Base-by-base conservation (phyloP, 1,140 invertebrate genomes). In the Samia ricini region DNA sequence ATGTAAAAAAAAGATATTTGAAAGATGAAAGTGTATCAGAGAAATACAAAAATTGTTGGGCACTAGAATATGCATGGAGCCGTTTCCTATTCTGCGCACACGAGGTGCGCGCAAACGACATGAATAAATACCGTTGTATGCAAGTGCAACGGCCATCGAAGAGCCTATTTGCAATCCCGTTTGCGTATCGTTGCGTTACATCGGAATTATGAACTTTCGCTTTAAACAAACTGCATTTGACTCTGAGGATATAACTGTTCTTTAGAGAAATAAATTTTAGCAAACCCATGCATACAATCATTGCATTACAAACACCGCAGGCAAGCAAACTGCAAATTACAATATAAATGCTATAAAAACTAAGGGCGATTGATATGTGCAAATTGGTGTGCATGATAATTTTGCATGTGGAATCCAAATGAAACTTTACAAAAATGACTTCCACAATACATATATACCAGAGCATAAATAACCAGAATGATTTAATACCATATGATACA, bases 181-280 rank as follows among this genome's bases (percentile, higher is more conserved):
- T 79, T 79, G 79, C 77, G 79, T 82, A 81, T 78, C 68, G 63
- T 60, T 72, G 68, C 73, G 67, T 76, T 78, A 75, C 72, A 73
- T 75, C 69, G 64, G 69, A 76, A 64, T 65, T 76, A 69, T 64
- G 60, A 70, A 81, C 82, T 86, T 85, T 89, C 82, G 74, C 78
- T 74, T 71, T 63, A 61, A 71, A 86, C 87, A 88, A 89, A 89
- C 87, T 89, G 87, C 87, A 88, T 81, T 89, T 88, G 85, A 88
- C 87, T 77, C 64, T 36, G 33, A 50, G 49, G 61, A 63, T 59
- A 62, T 48, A 48, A 66, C 56, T 64, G 57, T 49, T 49, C 26
- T 57, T 10, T 33, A 36, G 5, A 24, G 1, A 26, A 20, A 33
- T 33, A 57, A 57, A 18, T 20, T 57, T 36, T 33, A 71, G 63